Evolutionary conservation across 2,888 invertebrate genomes (phyloP), one percentile per base, ranked within the genome.

Genomic region (Acronicta aceris): DNA sequence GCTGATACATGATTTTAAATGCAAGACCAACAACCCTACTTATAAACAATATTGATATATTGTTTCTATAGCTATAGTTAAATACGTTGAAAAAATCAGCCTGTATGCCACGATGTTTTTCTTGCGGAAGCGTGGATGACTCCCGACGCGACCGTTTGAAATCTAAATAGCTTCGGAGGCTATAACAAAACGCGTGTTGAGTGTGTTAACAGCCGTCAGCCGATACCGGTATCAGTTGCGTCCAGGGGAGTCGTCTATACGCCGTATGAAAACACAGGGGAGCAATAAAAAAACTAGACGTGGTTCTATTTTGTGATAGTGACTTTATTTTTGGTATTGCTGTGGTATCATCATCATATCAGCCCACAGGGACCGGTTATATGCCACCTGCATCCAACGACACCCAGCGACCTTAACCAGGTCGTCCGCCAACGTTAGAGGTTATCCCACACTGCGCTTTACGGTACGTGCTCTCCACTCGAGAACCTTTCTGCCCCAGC

Each of bases 161-260:
- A 36, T 51, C 46, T 57, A 57, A 69, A 69, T 59, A 43, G 48
- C 40, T 55, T 59, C 41, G 49, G 42, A 58, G 59, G 67, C 51
- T 43, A 56, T 71, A 71, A 65, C 17, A 52, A 38, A 49, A 65
- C 40, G 27, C 38, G 21, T 10, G 45, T 36, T 41, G 40, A 53
- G 46, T 50, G 50, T 71, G 51, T 41, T 16, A 53, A 58, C 41
- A 43, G 6, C 33, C 13, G 12, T n/a, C 21, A 42, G 27, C 0
- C n/a, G 40, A 50, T 40, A 50, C 40, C n/a, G 40, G 21, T 15
- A 27, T 27, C 27, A 27, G 21, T 25, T 10, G 40, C 25, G 21
- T n/a, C 21, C n/a, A 10, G 50, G 42, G 42, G 12, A 40, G 10
- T 40, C n/a, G 25, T 40, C 13, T n/a, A 25, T 15, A 5, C 15